These are phyloP conservation scores for Cygnus olor DNA, from an alignment of 2,797 vertebrate genomes.

Conservation along the genomic window DNA sequence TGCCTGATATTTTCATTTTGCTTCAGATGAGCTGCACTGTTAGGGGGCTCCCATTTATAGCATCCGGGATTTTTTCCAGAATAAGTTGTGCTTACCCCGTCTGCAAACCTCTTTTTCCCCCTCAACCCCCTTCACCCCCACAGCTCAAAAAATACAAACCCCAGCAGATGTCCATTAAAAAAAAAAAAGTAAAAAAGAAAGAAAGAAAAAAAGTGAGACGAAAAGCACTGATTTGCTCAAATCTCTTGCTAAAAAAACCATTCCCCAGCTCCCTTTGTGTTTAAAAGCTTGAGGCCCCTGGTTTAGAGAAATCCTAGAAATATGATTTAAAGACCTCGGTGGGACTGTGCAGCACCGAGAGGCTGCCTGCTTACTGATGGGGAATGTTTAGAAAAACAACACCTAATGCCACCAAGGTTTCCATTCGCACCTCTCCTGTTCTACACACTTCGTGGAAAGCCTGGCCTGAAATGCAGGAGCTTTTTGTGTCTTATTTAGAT, in stretches of 20 bases:
- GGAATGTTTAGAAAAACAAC: constrained; percentile 72
- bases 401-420: constrained; percentile 60
- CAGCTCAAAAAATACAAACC: constrained; percentile 37
- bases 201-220: not conserved
- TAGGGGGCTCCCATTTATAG: constrained; percentile 62
- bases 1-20: constrained; percentile 68
- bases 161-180: constrained; percentile 28
- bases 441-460: not conserved
- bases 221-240: constrained; percentile 41
- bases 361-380: constrained; percentile 20
- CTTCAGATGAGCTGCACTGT: constrained; percentile 68
- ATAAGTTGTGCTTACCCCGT: constrained; percentile 53
- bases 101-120: constrained; percentile 47
- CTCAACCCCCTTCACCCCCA: constrained; percentile 18
- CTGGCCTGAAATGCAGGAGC: constrained; percentile 25
- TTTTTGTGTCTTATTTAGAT: constrained; percentile 56
- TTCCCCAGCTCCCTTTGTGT: constrained; percentile 11
- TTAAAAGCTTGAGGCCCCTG: constrained; percentile 40
- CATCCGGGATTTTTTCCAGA: constrained; percentile 59
- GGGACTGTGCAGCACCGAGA: not conserved
- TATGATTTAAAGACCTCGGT: constrained; percentile 37
- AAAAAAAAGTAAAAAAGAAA: not conserved
- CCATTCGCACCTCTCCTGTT: constrained; percentile 48
- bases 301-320: constrained; percentile 39
- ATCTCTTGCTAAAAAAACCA: constrained; percentile 18